Conservation (phyloP, 1,140 invertebrate genomes). For the Cydia amplana region DNA sequence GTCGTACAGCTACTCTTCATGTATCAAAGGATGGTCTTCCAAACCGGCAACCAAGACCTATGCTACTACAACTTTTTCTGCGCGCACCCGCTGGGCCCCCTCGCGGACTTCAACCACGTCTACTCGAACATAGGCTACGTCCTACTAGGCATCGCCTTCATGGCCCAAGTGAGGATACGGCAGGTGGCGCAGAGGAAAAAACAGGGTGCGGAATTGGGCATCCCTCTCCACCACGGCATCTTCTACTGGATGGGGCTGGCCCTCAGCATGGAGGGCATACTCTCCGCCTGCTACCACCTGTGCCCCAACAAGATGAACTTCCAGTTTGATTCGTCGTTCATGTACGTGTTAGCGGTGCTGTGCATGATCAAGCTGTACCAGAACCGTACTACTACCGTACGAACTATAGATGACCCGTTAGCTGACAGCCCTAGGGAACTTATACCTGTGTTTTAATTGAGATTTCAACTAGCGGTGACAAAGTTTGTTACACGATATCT, state of each 20-base stretch:
- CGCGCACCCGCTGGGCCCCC: constrained; percentile 86
- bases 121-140: constrained; percentile 92
- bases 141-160: constrained; percentile 81
- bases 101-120: constrained; percentile 91
- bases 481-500: neutral
- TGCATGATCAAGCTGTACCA: constrained; percentile 95
- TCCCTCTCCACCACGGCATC: constrained; percentile 92
- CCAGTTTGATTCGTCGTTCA: constrained; percentile 96
- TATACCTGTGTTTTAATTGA: no score
- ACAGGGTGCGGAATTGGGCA: constrained; percentile 81
- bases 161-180: neutral
- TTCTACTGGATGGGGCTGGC: constrained; percentile 94
- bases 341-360: constrained; percentile 94
- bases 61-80: constrained; percentile 97
- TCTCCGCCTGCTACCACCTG: constrained; percentile 93
- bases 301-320: constrained; percentile 94
- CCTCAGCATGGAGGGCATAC: constrained; percentile 93
- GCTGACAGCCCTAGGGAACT: constrained; percentile 81
- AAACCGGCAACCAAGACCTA: constrained; percentile 92
- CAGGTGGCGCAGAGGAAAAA: constrained; percentile 61
- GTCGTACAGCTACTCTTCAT: no score
- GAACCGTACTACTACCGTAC: no score
- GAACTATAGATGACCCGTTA: constrained; percentile 91
- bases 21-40: constrained; percentile 88
- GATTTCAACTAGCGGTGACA: neutral